Base-by-base conservation (phyloP, 2,888 invertebrate genomes). In the Archips xylosteana region DNA sequence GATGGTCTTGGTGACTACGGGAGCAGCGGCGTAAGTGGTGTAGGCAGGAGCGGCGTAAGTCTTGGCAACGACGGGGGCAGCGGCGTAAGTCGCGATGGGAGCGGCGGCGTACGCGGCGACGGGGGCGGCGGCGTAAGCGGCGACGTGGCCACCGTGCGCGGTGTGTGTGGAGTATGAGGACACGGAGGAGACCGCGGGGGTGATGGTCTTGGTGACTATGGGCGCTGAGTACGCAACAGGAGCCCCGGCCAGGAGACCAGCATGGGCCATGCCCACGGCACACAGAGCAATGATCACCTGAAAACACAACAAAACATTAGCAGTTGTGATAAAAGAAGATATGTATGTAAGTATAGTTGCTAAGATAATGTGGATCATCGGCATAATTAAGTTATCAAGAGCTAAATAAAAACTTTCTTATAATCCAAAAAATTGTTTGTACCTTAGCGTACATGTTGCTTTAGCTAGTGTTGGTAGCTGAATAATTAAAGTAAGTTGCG, bases 231-330 rank as follows among this genome's bases (percentile, higher is more conserved):
- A 95, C 79, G 91, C 91, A 79, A 92, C n/a, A 12, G 92, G 92
- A 76, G 91, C 94, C 66, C 90, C 91, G 74, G 69, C 54, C 36
- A 88, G 85, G 72, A 96, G 86, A 76, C 94, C 95, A 78, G 95
- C 96, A 82, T 89, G 95, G 86, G 94, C 95, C 65, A 94, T 89
- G 79, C 96, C 95, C 91, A 96, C 87, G 79, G 94, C 90, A 86
- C 96, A 95, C 82, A 95, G 95, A 81, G 96, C 90, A 77, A 95
- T 88, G 87, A 96, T 91, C 82, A 95, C 86, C 95, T 93, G 85
- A 47, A 91, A 89, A 65, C 45, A 63, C 42, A 13, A 78, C 76
- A 75, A 71, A 45, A 13, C 13, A 47, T 49, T 54, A 63, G 63
- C n/a, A 49, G 45, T 12, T 3, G n/a, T 49, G n/a, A 2, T n/a